Conservation (phyloP, 2,797 vertebrate species). For the Diplodus sargus region DNA sequence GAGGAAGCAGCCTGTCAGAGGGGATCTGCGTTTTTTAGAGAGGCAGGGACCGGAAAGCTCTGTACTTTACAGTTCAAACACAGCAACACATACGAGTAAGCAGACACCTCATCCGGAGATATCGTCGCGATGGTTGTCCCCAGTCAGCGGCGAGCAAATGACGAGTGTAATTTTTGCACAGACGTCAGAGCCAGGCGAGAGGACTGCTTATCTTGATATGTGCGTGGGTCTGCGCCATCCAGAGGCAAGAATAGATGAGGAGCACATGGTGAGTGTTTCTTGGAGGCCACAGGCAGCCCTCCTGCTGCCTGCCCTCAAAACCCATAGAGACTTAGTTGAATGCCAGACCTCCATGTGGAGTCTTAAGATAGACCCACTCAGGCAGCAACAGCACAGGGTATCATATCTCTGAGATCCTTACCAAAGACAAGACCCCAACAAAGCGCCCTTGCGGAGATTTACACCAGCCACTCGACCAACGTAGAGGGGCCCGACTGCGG, state of each 20-base stretch:
- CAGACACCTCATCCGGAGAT: slow-evolving; percentile 13
- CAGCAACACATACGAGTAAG: background rate
- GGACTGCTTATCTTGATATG: slow-evolving; percentile 73
- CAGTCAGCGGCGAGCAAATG: slow-evolving; percentile 32
- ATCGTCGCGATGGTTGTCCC: slow-evolving; percentile 21
- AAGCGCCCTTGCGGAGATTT: slow-evolving; percentile 74
- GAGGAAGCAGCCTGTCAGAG: slow-evolving; percentile 66
- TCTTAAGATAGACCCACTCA: slow-evolving; percentile 84
- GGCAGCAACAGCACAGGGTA: slow-evolving; percentile 80
- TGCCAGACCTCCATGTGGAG: slow-evolving; percentile 85
- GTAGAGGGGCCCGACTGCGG: slow-evolving; percentile 64
- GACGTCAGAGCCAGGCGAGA: slow-evolving; percentile 61
- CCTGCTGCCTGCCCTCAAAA: slow-evolving; percentile 72
- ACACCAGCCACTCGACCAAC: slow-evolving; percentile 64
- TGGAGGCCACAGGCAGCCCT: slow-evolving; percentile 77
- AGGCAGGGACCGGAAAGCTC: slow-evolving; percentile 32
- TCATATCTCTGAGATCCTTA: slow-evolving; percentile 82
- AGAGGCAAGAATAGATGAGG: slow-evolving; percentile 74
- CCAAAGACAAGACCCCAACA: slow-evolving; percentile 79
- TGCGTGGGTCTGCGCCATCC: slow-evolving; percentile 64
- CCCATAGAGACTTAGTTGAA: slow-evolving; percentile 80
- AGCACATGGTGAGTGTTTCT: slow-evolving; percentile 70
- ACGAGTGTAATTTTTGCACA: slow-evolving; percentile 47
- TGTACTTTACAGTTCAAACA: background rate
- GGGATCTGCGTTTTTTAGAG: slow-evolving; percentile 34